phyloP scores from a whole-genome alignment of 53 echinoderm and acorn worm genomes.

The Henricia sp. region DNA sequence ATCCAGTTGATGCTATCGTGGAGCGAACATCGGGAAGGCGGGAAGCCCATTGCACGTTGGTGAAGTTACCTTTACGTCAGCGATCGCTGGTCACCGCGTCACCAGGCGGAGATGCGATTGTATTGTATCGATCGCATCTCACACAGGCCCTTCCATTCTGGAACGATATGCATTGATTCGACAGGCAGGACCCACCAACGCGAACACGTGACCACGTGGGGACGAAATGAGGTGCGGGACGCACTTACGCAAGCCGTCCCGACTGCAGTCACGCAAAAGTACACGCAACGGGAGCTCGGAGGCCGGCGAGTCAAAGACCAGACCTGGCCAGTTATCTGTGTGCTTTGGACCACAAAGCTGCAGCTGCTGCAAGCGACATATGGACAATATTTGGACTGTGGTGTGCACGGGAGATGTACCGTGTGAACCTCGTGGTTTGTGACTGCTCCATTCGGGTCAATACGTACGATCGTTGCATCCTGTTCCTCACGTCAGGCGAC shows the following conservation, averaged over 20 bases:
- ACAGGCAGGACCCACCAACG: constrained; percentile 21
- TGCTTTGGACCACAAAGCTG: too few species aligned
- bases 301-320: constrained; percentile 24
- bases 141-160: background rate
- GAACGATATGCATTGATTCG: background rate
- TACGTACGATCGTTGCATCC: too few species aligned
- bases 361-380: too few species aligned
- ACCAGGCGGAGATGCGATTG: background rate
- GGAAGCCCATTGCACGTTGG: background rate
- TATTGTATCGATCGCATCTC: constrained; percentile 17
- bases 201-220: constrained; percentile 26
- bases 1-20: too few species aligned
- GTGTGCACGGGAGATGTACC: too few species aligned
- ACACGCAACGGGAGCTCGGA: background rate
- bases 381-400: too few species aligned
- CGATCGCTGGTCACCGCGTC: background rate
- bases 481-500: too few species aligned
- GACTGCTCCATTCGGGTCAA: too few species aligned
- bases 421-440: too few species aligned
- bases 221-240: background rate
- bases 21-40: background rate
- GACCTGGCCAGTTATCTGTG: background rate
- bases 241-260: background rate
- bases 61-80: constrained; percentile 15
- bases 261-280: background rate